Percentiles rank a stretch among this genome's conserved stretches.
Evolutionary conservation across 2,113 vertebrate species (phyloP).

Genomic region (Phylloscopus whistleri): DNA sequence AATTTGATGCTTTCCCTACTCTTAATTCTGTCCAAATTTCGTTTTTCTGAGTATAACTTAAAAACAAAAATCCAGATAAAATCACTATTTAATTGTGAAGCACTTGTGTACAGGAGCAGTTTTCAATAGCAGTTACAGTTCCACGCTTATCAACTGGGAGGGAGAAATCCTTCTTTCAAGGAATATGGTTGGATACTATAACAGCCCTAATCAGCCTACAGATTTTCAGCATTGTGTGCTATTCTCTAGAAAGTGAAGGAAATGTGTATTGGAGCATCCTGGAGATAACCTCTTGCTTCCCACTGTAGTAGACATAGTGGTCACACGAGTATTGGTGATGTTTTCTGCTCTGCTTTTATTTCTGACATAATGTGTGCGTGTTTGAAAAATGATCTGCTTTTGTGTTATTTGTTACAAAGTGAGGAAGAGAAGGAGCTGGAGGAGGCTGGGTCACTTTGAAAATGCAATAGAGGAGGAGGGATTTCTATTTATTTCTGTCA

Average conservation of each 20-base stretch:
- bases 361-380: neutral
- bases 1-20: neutral
- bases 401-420: neutral
- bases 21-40: neutral
- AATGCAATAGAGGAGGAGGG: neutral
- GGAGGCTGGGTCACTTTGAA: neutral
- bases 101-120: neutral
- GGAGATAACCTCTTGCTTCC: neutral
- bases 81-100: neutral
- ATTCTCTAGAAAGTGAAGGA: neutral
- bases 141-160: neutral
- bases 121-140: neutral
- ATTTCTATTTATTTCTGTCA: neutral
- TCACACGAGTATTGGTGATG: accelerated
- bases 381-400: neutral
- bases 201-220: neutral
- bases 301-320: neutral
- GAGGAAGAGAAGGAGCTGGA: neutral
- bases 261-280: neutral
- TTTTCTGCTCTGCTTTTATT: neutral
- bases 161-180: neutral
- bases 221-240: neutral
- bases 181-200: neutral
- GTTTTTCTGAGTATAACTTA: neutral
- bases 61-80: neutral